phyloP scores from a whole-genome alignment of 2,888 invertebrate species.

The Dicranocentrus wangi region DNA sequence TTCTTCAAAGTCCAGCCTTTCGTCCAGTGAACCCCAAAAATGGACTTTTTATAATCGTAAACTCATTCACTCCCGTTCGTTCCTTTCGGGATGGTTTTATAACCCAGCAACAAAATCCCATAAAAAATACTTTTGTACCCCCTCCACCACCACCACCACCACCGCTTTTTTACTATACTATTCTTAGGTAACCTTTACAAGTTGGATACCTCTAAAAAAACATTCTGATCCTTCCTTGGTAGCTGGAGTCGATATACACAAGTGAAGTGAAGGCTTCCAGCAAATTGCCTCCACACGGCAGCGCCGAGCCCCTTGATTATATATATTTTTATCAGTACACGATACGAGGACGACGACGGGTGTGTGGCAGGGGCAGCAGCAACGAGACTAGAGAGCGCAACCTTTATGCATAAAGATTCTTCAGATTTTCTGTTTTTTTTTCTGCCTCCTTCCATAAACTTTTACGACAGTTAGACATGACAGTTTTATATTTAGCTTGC shows the following conservation, averaged over 20 bases:
- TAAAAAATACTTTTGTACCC: slow-evolving; percentile 34
- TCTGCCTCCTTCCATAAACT: slow-evolving; percentile 51
- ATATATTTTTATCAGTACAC: slow-evolving; percentile 51
- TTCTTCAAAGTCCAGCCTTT: slow-evolving; percentile 3
- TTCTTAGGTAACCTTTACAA: too few relatives aligned
- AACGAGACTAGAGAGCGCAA: too few relatives aligned
- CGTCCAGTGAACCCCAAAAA: slow-evolving; percentile 26
- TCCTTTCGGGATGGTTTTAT: slow-evolving; percentile 40
- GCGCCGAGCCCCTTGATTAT: slow-evolving; percentile 33
- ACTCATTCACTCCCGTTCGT: slow-evolving; percentile 9
- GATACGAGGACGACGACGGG: too few relatives aligned
- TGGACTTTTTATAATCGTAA: slow-evolving; percentile 37
- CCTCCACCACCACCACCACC: background rate
- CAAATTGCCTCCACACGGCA: slow-evolving; percentile 28
- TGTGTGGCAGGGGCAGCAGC: too few relatives aligned
- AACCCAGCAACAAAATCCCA: slow-evolving; percentile 33
- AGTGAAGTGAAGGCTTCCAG: slow-evolving; percentile 44
- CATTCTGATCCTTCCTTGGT: too few relatives aligned
- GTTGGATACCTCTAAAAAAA: too few relatives aligned
- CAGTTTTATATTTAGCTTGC: slow-evolving; percentile 66
- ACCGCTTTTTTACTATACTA: background rate
- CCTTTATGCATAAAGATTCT: slow-evolving; percentile 12
- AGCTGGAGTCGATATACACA: too few relatives aligned
- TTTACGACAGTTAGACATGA: slow-evolving; percentile 69
- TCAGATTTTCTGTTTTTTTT: slow-evolving; percentile 43